Conservation (phyloP, 1,140 invertebrate species). For the Meloidogyne hapla region DNA sequence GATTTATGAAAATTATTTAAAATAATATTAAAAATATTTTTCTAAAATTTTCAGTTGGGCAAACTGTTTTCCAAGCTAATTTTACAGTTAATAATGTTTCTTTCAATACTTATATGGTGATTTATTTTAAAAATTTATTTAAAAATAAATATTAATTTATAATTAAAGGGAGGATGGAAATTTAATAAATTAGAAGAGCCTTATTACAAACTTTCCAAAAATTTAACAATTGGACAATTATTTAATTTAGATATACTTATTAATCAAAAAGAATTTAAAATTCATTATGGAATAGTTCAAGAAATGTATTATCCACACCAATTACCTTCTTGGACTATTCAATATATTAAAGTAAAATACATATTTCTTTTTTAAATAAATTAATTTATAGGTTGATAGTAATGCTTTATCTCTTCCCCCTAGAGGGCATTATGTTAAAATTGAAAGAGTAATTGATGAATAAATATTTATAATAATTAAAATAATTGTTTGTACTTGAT, state of each 20-base stretch:
- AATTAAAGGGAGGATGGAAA: background rate
- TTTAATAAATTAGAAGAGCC: background rate
- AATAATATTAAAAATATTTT: background rate
- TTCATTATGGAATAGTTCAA: background rate
- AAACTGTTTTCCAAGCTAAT: background rate
- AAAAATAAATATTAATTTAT: no score
- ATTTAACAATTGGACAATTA: background rate
- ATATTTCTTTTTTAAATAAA: background rate
- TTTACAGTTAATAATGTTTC: background rate
- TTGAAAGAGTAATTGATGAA: background rate
- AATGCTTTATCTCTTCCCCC: background rate
- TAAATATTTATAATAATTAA: no score
- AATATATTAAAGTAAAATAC: background rate
- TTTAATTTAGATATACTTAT: slow-evolving; percentile 2
- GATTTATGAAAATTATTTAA: background rate
- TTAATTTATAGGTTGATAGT: background rate
- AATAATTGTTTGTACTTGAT: no score
- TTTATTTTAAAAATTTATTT: background rate
- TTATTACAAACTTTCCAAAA: background rate
- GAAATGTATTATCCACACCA: background rate
- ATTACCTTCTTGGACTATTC: background rate
- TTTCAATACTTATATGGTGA: background rate
- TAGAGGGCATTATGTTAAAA: background rate
- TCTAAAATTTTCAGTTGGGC: background rate
- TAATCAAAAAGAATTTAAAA: background rate